A percentile compares a stretch with the other conserved stretches of the same genome.
phyloP scores from a whole-genome alignment of 2,888 invertebrate genomes.

The Adelognathus sp. region DNA sequence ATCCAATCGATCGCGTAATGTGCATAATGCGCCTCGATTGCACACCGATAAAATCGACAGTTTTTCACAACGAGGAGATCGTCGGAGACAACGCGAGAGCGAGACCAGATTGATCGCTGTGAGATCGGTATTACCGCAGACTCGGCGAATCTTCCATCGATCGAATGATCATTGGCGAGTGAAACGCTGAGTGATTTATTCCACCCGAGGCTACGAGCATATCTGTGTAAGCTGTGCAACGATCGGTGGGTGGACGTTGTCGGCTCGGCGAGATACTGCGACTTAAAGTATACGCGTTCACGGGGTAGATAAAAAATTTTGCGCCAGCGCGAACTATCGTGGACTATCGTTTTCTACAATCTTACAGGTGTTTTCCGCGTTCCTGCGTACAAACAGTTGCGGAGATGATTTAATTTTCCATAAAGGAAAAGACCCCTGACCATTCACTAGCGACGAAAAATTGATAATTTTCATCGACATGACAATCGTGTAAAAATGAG shows the following conservation, averaged over 20 bases:
- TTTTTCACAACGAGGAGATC: slow-evolving; percentile 30
- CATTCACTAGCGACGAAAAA: neutral
- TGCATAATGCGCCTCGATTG: slow-evolving; percentile 41
- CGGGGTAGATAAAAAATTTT: slow-evolving; percentile 31
- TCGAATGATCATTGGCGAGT: slow-evolving; percentile 53
- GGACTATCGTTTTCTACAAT: neutral
- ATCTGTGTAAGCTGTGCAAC: neutral
- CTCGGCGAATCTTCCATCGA: slow-evolving; percentile 35
- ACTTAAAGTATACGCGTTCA: slow-evolving; percentile 33
- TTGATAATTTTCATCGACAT: neutral
- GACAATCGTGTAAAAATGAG: too few relatives aligned
- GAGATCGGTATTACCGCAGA: slow-evolving; percentile 44
- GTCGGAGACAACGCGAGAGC: slow-evolving; percentile 32
- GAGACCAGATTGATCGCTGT: slow-evolving; percentile 41
- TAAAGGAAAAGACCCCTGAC: too few relatives aligned
- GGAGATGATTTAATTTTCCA: neutral
- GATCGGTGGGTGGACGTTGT: slow-evolving; percentile 24
- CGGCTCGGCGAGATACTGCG: slow-evolving; percentile 32
- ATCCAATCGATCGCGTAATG: slow-evolving; percentile 40
- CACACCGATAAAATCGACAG: slow-evolving; percentile 43
- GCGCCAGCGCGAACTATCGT: neutral
- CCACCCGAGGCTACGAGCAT: slow-evolving; percentile 3
- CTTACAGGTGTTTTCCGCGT: slow-evolving; percentile 15
- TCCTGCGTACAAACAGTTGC: neutral
- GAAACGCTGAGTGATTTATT: slow-evolving; percentile 49